Conservation (phyloP, 2,888 invertebrate species). For the Troglohyphantes excavatus region DNA sequence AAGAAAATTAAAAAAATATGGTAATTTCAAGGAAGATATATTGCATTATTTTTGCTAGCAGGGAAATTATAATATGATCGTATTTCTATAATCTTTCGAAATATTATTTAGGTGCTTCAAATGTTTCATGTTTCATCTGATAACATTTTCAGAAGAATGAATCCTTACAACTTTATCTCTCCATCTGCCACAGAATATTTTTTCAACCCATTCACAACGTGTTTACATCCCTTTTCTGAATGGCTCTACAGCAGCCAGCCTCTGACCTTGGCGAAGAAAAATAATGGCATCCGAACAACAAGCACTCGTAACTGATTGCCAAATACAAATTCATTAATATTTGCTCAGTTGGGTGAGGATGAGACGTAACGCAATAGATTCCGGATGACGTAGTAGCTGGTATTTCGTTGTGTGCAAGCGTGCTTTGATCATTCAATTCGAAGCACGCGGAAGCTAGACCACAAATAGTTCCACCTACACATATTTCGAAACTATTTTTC, state of each 20-base stretch:
- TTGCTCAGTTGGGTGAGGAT: slow-evolving; percentile 2
- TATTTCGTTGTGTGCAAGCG: background rate
- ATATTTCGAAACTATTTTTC: slow-evolving; percentile 1
- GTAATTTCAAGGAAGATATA: no score
- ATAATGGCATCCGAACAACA: background rate
- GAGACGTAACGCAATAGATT: background rate
- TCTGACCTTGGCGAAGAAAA: background rate
- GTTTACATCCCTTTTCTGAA: background rate
- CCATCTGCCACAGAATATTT: background rate
- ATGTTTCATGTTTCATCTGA: no score
- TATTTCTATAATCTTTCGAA: no score
- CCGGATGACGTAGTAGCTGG: background rate
- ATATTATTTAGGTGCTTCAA: no score
- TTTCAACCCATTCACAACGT: background rate
- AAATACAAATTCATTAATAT: slow-evolving; percentile 9
- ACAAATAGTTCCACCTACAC: slow-evolving; percentile 4
- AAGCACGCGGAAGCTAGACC: slow-evolving; percentile 2
- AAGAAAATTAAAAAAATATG: no score
- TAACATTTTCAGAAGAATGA: no score
- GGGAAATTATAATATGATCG: no score
- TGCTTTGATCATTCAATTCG: background rate
- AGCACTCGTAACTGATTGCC: background rate
- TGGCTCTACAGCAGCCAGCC: background rate
- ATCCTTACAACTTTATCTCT: no score
- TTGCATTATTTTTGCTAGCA: no score